Conservation (phyloP, 2,888 invertebrate species). For the Cecidostiba fungosa region DNA sequence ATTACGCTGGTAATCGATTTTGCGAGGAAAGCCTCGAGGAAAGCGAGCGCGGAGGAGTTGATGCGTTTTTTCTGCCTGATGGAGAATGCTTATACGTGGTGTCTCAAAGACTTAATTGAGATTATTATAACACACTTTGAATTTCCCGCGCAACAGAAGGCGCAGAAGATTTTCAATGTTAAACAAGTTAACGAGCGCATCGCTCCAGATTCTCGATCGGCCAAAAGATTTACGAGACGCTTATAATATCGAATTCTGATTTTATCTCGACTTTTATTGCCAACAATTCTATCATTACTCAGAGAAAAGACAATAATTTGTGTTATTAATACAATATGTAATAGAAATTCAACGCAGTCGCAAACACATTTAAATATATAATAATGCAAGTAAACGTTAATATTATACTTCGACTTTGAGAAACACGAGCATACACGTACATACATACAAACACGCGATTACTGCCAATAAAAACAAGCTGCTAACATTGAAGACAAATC, state of each 20-base stretch:
- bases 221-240: slow-evolving; percentile 36
- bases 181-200: slow-evolving; percentile 27
- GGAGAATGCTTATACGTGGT: not conserved
- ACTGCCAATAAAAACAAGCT: slow-evolving; percentile 49
- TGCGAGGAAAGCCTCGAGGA: not conserved
- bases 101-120: no score
- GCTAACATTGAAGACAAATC: slow-evolving; percentile 23
- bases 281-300: not conserved
- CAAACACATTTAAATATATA: slow-evolving; percentile 39
- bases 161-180: slow-evolving; percentile 36
- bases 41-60: not conserved
- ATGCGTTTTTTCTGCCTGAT: no score
- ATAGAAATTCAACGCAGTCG: not conserved
- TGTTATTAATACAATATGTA: not conserved
- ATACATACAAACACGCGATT: slow-evolving; percentile 30
- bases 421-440: slow-evolving; percentile 33
- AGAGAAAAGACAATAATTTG: not conserved
- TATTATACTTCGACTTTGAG: slow-evolving; percentile 34
- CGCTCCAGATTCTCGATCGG: slow-evolving; percentile 46
- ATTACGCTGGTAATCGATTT: slow-evolving; percentile 1
- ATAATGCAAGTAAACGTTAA: not conserved
- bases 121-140: not conserved
- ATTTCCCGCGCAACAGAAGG: slow-evolving; percentile 11
- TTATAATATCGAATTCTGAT: not conserved
- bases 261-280: slow-evolving; percentile 22